Percentiles rank a stretch among this genome's conserved stretches.
Conservation (phyloP, 1,140 invertebrate genomes). For the Dolichoris vasculosae region DNA sequence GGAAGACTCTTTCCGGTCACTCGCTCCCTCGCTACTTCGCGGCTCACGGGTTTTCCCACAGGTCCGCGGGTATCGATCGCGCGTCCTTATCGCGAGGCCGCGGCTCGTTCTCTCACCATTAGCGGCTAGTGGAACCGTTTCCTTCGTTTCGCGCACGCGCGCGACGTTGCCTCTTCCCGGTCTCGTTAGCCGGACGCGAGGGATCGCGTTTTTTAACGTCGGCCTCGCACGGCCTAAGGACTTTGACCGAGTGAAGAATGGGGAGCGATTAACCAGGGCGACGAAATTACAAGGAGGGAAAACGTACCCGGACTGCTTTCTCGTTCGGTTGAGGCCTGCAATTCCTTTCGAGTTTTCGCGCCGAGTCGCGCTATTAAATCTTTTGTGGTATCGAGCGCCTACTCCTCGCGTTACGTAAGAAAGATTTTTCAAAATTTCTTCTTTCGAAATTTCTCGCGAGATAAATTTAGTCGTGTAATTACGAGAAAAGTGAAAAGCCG, state of each 20-base stretch:
- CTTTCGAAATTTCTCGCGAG: not conserved
- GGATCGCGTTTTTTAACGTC: not conserved
- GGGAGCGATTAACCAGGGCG: no score
- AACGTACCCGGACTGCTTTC: not conserved
- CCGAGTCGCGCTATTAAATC: not conserved
- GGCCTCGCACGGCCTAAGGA: slow-evolving; percentile 6
- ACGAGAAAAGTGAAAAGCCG: slow-evolving; percentile 28
- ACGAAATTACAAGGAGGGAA: not conserved
- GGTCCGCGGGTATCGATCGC: not conserved
- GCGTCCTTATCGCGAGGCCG: not conserved
- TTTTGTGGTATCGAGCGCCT: not conserved
- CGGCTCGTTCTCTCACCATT: slow-evolving; percentile 55
- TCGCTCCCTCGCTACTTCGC: slow-evolving; percentile 46
- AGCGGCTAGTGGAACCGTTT: slow-evolving; percentile 17
- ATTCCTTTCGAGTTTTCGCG: not conserved
- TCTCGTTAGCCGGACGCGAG: not conserved
- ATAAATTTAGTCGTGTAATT: not conserved
- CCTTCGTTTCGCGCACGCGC: slow-evolving; percentile 9
- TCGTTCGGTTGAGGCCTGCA: not conserved
- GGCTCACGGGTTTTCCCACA: not conserved
- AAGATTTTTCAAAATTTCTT: not conserved
- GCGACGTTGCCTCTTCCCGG: not conserved
- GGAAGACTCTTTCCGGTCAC: slow-evolving; percentile 65
- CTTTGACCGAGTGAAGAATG: no score
- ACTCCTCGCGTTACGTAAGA: not conserved